phyloP scores from a whole-genome alignment of 2,113 vertebrate species.

The Nerophis ophidion region DNA sequence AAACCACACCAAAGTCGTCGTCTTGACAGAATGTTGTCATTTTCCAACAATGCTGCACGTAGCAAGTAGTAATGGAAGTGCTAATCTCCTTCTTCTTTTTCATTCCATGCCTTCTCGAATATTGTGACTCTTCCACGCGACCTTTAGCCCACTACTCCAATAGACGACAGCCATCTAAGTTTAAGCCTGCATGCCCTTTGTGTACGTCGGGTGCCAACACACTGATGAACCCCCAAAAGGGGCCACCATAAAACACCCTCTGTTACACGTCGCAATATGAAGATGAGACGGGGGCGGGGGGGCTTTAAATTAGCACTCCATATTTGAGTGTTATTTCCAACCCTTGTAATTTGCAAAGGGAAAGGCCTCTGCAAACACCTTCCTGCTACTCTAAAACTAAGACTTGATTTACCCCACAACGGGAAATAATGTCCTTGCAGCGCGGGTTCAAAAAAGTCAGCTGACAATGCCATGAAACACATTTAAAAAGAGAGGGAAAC shows the following conservation, averaged over 20 bases:
- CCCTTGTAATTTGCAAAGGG: slow-evolving; percentile 36
- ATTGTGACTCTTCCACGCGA: slow-evolving; percentile 23
- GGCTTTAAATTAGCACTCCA: slow-evolving; percentile 73
- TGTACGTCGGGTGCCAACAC: slow-evolving; percentile 48
- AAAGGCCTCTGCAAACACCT: slow-evolving; percentile 47
- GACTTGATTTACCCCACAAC: no score
- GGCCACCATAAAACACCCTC: slow-evolving; percentile 44
- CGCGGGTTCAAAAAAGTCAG: no score
- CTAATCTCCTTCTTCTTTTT: not conserved
- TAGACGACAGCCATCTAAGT: slow-evolving; percentile 20
- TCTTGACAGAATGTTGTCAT: no score
- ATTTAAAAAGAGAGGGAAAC: no score
- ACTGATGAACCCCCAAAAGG: slow-evolving; percentile 51
- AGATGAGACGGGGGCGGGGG: slow-evolving; percentile 29
- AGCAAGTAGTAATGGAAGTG: not conserved
- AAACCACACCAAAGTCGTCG: no score
- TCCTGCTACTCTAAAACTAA: no score
- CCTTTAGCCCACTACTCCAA: slow-evolving; percentile 33
- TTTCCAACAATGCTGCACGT: no score
- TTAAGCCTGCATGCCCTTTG: slow-evolving; percentile 42
- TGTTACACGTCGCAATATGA: slow-evolving; percentile 56
- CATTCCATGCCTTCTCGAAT: not conserved
- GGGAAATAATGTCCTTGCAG: no score
- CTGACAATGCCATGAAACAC: no score
- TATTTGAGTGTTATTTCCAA: slow-evolving; percentile 70